phyloP scores from a whole-genome alignment of 2,888 invertebrate species.

The Tinea semifulvella region DNA sequence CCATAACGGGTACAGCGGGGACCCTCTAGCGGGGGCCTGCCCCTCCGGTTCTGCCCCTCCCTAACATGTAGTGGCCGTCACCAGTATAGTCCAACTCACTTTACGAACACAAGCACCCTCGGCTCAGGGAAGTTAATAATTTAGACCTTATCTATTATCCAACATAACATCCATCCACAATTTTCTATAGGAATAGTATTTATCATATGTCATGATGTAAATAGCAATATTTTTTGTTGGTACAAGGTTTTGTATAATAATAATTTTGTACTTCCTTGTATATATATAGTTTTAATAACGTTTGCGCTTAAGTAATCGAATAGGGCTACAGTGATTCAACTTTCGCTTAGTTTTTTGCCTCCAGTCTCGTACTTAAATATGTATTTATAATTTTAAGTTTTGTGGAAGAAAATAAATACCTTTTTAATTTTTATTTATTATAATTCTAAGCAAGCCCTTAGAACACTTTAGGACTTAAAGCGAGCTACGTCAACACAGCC shows the following conservation, averaged over 20 bases:
- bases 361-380: too few relatives aligned
- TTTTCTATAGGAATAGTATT: slow-evolving; percentile 20
- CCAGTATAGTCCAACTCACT: slow-evolving; percentile 89
- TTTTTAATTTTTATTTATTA: too few relatives aligned
- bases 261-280: background rate
- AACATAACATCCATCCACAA: background rate
- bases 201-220: slow-evolving; percentile 10
- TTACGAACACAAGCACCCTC: slow-evolving; percentile 72
- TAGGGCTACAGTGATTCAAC: too few relatives aligned
- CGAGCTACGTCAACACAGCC: too few relatives aligned
- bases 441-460: too few relatives aligned
- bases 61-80: slow-evolving; percentile 61
- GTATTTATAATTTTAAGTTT: too few relatives aligned
- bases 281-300: too few relatives aligned
- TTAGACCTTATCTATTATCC: background rate
- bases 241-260: background rate
- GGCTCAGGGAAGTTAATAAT: slow-evolving; percentile 64
- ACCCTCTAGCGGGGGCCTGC: slow-evolving; percentile 41
- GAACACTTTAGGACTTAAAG: too few relatives aligned
- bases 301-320: too few relatives aligned
- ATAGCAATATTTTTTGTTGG: background rate
- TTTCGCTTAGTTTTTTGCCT: too few relatives aligned
- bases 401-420: too few relatives aligned
- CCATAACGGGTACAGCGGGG: slow-evolving; percentile 64
- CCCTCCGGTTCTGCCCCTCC: slow-evolving; percentile 36